Percentiles rank a stretch among this genome's conserved stretches.
These are phyloP conservation scores for Zalophus californianus DNA, from an alignment of 2,797 vertebrate species.

Conservation along the genomic window DNA sequence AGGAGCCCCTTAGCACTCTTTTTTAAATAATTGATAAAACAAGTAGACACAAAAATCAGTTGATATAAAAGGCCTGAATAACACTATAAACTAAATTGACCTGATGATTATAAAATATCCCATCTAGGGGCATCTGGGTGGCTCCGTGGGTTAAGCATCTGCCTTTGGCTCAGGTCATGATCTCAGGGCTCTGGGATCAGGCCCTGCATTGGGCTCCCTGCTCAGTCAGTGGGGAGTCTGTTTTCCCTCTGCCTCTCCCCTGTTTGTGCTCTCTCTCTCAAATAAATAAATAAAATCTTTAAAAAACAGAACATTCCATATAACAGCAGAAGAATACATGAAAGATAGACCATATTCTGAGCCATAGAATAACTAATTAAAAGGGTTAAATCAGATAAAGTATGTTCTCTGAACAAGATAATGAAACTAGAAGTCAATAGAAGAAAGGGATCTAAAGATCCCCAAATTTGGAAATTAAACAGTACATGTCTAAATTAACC, in stretches of 20 bases:
- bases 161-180: neutral
- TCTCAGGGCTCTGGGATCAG: neutral
- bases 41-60: neutral
- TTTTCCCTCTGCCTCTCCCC: neutral
- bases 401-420: neutral
- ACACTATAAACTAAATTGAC: neutral
- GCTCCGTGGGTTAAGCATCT: neutral
- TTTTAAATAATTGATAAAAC: neutral
- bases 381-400: neutral
- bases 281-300: neutral
- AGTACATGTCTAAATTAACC: neutral
- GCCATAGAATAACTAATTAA: neutral
- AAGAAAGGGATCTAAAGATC: neutral
- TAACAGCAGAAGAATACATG: neutral
- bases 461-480: neutral
- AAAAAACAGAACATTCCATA: neutral
- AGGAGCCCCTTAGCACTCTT: neutral
- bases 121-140: no score
- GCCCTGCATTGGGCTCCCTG: neutral
- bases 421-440: neutral
- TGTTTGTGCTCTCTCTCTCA: neutral
- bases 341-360: neutral
- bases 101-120: neutral
- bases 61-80: neutral
- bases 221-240: neutral